phyloP scores from a whole-genome alignment of 1,140 invertebrate species.

The Lethocerus indicus region DNA sequence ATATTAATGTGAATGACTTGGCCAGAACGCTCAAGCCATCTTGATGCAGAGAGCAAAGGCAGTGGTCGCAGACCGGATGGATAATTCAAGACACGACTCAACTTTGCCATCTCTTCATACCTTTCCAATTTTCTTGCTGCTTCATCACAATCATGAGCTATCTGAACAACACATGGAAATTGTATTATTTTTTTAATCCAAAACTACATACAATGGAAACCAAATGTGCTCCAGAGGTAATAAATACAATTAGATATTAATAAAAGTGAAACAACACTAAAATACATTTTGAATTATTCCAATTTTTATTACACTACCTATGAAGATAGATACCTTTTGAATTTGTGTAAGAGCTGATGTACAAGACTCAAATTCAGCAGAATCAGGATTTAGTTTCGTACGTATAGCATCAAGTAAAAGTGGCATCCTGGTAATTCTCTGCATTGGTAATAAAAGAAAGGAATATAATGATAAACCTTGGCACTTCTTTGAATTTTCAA shows the following conservation, averaged over 20 bases:
- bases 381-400: slow-evolving; percentile 46
- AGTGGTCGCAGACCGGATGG: slow-evolving; percentile 37
- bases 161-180: no score
- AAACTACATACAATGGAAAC: no score
- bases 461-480: slow-evolving; percentile 70
- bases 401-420: slow-evolving; percentile 81
- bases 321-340: slow-evolving; percentile 41
- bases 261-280: no score
- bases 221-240: no score
- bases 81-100: slow-evolving; percentile 51
- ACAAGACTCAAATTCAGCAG: slow-evolving; percentile 56
- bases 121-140: slow-evolving; percentile 68
- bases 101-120: slow-evolving; percentile 40
- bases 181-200: no score
- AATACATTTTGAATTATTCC: no score
- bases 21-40: slow-evolving; percentile 72
- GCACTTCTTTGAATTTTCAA: slow-evolving; percentile 69
- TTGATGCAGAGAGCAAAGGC: slow-evolving; percentile 45
- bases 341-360: slow-evolving; percentile 58
- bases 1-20: slow-evolving; percentile 54
- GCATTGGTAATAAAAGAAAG: slow-evolving; percentile 95
- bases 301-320: no score
- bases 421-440: slow-evolving; percentile 85
- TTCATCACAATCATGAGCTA: slow-evolving; percentile 85
- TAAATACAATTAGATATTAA: no score